phyloP scores from a whole-genome alignment of 2,888 invertebrate species.

The Apoderus coryli region DNA sequence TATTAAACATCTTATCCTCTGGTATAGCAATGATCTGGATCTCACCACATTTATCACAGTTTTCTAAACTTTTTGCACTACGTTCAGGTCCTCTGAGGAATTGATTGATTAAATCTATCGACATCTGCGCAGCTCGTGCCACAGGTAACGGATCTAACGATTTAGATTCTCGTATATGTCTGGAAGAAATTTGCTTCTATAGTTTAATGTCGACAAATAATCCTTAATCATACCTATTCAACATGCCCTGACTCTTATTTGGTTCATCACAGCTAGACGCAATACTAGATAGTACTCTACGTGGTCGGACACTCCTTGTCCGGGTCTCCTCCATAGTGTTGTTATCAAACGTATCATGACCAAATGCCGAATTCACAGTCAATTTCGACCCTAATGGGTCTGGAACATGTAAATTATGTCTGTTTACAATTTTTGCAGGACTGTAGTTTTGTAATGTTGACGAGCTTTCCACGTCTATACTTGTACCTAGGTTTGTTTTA shows the following conservation, averaged over 20 bases:
- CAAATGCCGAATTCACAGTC: constrained; percentile 34
- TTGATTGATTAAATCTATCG: constrained; percentile 17
- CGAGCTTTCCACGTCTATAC: constrained; percentile 39
- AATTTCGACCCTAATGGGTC: constrained; percentile 36
- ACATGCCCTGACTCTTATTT: constrained; percentile 27
- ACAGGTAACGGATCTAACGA: constrained; percentile 50
- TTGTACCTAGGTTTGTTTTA: too few relatives aligned
- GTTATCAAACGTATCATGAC: constrained; percentile 29
- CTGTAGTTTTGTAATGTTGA: constrained; percentile 41
- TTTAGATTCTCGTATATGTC: constrained; percentile 47
- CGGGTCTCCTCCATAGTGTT: constrained; percentile 18
- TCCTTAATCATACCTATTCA: too few relatives aligned
- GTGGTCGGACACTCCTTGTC: constrained; percentile 20
- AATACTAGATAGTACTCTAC: constrained; percentile 50
- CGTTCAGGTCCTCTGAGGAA: constrained; percentile 22
- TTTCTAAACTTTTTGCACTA: constrained; percentile 34
- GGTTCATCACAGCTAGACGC: constrained; percentile 47
- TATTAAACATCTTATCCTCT: constrained; percentile 35
- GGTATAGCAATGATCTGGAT: constrained; percentile 33
- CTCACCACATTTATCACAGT: constrained; percentile 34
- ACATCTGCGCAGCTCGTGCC: constrained; percentile 17
- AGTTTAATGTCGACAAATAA: too few relatives aligned
- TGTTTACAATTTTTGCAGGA: constrained; percentile 35
- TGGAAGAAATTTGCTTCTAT: too few relatives aligned
- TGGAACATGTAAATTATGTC: constrained; percentile 36